phyloP scores from a whole-genome alignment of 2,888 invertebrate species.

The Bellardia bayeri region DNA sequence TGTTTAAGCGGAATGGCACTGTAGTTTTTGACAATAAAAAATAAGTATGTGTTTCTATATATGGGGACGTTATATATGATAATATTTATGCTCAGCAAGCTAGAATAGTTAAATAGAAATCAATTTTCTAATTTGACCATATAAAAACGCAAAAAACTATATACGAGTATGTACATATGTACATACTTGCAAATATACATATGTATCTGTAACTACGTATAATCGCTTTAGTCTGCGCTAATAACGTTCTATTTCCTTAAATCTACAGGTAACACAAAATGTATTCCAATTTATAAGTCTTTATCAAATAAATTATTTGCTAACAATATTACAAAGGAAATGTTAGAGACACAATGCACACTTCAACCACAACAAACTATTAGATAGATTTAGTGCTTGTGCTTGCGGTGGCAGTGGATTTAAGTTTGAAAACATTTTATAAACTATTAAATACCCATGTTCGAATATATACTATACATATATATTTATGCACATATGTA shows the following conservation, averaged over 20 bases:
- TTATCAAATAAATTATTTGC: conserved; percentile 16
- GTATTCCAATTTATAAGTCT: background rate
- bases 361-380: conserved; percentile 1
- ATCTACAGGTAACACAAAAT: conserved; percentile 23
- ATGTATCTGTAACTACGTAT: background rate
- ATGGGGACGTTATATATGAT: background rate
- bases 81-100: background rate
- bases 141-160: background rate
- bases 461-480: background rate
- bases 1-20: no score
- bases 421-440: background rate
- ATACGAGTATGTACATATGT: background rate
- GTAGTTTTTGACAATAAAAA: no score
- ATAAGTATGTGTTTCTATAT: background rate
- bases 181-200: no score
- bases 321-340: conserved; percentile 25
- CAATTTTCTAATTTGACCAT: background rate
- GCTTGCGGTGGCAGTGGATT: background rate
- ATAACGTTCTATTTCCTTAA: conserved; percentile 4
- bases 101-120: background rate
- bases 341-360: background rate
- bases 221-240: background rate
- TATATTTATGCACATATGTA: background rate
- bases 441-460: background rate
- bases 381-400: conserved; percentile 3